Base-by-base conservation (phyloP, 2,797 vertebrate species). In the Sebastes itinus region DNA sequence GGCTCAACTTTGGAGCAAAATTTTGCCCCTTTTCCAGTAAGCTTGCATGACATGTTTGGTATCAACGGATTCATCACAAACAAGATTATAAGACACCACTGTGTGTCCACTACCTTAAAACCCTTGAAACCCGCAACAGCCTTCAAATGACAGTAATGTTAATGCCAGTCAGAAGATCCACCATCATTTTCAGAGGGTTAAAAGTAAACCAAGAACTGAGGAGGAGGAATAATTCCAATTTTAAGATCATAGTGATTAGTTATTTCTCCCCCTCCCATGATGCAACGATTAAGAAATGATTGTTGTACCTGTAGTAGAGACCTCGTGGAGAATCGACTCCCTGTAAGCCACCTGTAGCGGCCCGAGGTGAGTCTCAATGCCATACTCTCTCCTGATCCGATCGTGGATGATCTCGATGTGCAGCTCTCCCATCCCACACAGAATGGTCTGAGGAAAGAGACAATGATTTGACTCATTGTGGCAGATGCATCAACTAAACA, bases 391-490 rank as follows among this genome's bases (percentile, higher is more conserved):
- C 88, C 94, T 96, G 91, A 99, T 99, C 66, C 98, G 96, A 75
- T 99, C 98, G 6, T 99, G 98, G 90, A 99, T 94, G 75, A 99
- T 97, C 87, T 99, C 98, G 77, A 99, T 99, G 88, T 99, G 99
- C 80, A 99, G 95, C 80, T 99, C 99, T 60, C 98, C 99, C 99
- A 99, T 99, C 28, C 99, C 98, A 89, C 98, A 99, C 28, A 99
- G 92, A 82, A 99, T 81, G 8, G 97, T 99, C 98, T 99, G 79
- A 67, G 76, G 78, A 58, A 1, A 3, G 20, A 80, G 22, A 81
- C 4, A 22, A 46, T 59, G 0, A 54, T 6, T 25, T 25, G 25
- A 55, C 2, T 52, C 18, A 35, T 1, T 54, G 10, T 28, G 7
- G 12, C 5, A 14, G 32, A 28, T 8, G 56, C 72, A 13, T 2